Conservation (phyloP, 2,888 invertebrate genomes). For the Spodoptera picta region DNA sequence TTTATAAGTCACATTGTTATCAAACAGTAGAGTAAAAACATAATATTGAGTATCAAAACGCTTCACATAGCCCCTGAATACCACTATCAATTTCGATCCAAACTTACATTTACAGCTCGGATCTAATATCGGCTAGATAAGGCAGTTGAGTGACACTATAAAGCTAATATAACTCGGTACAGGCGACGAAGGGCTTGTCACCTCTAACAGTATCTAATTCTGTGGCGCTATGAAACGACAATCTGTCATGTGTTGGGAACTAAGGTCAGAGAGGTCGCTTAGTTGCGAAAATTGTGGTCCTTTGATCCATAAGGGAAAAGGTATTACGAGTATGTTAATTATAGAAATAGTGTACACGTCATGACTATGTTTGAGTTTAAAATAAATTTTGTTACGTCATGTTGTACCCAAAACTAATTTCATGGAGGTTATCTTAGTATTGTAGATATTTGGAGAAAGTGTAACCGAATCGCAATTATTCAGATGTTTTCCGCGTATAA, state of each 20-base stretch:
- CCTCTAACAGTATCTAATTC: slow-evolving; percentile 15
- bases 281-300: slow-evolving; percentile 8
- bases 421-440: too few species aligned
- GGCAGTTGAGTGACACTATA: slow-evolving; percentile 18
- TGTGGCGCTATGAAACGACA: slow-evolving; percentile 12
- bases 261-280: slow-evolving; percentile 4
- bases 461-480: too few species aligned
- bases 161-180: slow-evolving; percentile 20
- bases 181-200: slow-evolving; percentile 7
- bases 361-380: too few species aligned
- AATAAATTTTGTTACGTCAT: too few species aligned
- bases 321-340: neutral
- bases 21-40: too few species aligned
- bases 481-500: too few species aligned
- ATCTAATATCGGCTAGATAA: slow-evolving; percentile 5
- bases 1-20: too few species aligned
- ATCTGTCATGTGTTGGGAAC: slow-evolving; percentile 16
- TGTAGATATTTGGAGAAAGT: too few species aligned
- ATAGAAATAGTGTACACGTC: neutral
- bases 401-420: too few species aligned
- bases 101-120: slow-evolving; percentile 1
- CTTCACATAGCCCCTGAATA: too few species aligned
- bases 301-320: slow-evolving; percentile 8
- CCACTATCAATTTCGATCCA: neutral
- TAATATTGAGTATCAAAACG: too few species aligned